Conservation (phyloP, 2,888 invertebrate genomes). For the Drepanosiphum platanoidis region DNA sequence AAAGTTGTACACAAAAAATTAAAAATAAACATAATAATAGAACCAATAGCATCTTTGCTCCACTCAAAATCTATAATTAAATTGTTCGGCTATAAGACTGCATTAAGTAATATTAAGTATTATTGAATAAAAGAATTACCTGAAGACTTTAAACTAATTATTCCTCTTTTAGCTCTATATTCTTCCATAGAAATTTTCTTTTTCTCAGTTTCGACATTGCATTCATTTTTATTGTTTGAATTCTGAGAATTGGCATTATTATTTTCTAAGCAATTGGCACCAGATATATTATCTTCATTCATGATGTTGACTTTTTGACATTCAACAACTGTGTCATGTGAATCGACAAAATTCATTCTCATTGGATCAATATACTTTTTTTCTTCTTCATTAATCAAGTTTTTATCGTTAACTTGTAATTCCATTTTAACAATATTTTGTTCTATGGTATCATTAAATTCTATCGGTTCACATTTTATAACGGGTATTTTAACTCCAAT, state of each 20-base stretch:
- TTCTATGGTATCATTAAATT: not conserved
- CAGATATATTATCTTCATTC: not conserved
- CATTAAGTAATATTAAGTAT: too few relatives aligned
- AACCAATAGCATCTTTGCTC: too few relatives aligned
- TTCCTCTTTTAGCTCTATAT: conserved; percentile 51
- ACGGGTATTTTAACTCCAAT: not conserved
- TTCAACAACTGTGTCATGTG: not conserved
- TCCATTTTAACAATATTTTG: not conserved
- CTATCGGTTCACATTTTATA: not conserved
- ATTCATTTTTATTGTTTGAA: not conserved
- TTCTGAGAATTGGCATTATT: not conserved
- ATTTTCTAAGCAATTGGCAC: too few relatives aligned
- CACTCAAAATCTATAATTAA: too few relatives aligned
- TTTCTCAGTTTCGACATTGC: conserved; percentile 39
- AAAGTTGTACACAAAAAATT: too few relatives aligned
- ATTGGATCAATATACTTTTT: not conserved
- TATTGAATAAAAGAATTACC: conserved; percentile 17
- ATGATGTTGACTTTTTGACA: not conserved
- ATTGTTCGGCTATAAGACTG: too few relatives aligned
- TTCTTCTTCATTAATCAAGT: not conserved
- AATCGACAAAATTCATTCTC: not conserved
- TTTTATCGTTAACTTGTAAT: not conserved
- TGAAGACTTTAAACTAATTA: not conserved
- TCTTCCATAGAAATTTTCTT: conserved; percentile 59
- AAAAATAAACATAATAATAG: not conserved